These are phyloP conservation scores for Apis florea DNA, from an alignment of 1,140 invertebrate species.

Conservation along the genomic window DNA sequence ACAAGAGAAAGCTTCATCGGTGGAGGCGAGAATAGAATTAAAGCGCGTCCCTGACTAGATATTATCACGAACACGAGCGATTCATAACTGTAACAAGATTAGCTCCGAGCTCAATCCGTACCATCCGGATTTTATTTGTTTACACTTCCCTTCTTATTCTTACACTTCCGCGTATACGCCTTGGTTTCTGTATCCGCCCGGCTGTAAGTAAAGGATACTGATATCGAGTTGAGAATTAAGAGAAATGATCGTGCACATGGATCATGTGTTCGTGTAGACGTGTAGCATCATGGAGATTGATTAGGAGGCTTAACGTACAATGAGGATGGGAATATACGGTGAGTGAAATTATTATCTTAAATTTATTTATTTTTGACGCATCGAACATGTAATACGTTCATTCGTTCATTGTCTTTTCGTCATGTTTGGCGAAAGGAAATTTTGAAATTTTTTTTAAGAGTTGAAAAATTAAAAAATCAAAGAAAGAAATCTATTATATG, in stretches of 20 bases:
- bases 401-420: too few species aligned
- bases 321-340: too few species aligned
- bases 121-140: slow-evolving; percentile 63
- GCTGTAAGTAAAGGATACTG: not conserved
- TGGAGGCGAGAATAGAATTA: slow-evolving; percentile 59
- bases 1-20: slow-evolving; percentile 30
- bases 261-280: too few species aligned
- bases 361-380: too few species aligned
- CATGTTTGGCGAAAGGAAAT: too few species aligned
- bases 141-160: slow-evolving; percentile 62
- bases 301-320: too few species aligned
- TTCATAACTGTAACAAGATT: slow-evolving; percentile 70
- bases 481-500: too few species aligned
- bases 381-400: too few species aligned
- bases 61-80: slow-evolving; percentile 61
- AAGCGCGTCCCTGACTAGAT: slow-evolving; percentile 58
- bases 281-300: too few species aligned
- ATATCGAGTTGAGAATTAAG: slow-evolving; percentile 20
- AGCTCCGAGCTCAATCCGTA: slow-evolving; percentile 47
- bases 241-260: slow-evolving; percentile 22
- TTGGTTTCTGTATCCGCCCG: slow-evolving; percentile 15
- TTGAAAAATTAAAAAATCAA: too few species aligned
- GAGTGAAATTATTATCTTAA: too few species aligned
- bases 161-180: slow-evolving; percentile 12
- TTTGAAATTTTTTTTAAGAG: too few species aligned